Conservation (phyloP, 2,113 vertebrate species). For the Cisticola juncidis region DNA sequence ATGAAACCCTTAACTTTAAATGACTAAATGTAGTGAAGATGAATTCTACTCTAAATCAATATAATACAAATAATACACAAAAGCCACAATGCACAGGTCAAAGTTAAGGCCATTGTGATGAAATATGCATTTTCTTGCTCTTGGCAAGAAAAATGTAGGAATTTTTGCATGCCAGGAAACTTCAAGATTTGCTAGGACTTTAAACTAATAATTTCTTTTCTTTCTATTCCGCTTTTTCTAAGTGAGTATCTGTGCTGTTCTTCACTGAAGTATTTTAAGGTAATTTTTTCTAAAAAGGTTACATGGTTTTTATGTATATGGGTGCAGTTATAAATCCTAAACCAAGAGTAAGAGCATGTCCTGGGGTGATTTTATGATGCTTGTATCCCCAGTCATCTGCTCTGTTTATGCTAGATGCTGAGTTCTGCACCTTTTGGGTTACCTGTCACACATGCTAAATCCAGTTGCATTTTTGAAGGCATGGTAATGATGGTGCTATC, state of each 20-base stretch:
- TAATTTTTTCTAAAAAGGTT: not conserved
- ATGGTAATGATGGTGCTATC: not conserved
- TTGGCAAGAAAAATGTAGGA: not conserved
- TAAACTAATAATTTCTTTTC: not conserved
- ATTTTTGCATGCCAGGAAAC: not conserved
- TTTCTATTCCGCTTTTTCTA: not conserved
- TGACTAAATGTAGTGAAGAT: not conserved
- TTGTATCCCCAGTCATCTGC: not conserved
- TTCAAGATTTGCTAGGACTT: not conserved
- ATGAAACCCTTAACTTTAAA: constrained; percentile 4
- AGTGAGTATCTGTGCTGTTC: not conserved
- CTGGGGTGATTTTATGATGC: not conserved
- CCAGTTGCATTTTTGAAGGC: not conserved
- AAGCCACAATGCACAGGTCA: constrained; percentile 7
- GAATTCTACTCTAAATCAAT: constrained; percentile 26
- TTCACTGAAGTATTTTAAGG: not conserved
- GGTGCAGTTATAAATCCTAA: not conserved
- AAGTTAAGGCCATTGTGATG: constrained; percentile 1
- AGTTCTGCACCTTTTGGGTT: not conserved
- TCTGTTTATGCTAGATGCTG: not conserved
- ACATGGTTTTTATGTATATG: not conserved
- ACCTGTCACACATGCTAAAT: not conserved
- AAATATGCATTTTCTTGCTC: constrained; percentile 1
- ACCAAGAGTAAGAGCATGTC: not conserved
- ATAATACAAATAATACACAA: constrained; percentile 46